Evolutionary conservation across 2,113 vertebrate species (phyloP).

Genomic region (Rhea americana): DNA sequence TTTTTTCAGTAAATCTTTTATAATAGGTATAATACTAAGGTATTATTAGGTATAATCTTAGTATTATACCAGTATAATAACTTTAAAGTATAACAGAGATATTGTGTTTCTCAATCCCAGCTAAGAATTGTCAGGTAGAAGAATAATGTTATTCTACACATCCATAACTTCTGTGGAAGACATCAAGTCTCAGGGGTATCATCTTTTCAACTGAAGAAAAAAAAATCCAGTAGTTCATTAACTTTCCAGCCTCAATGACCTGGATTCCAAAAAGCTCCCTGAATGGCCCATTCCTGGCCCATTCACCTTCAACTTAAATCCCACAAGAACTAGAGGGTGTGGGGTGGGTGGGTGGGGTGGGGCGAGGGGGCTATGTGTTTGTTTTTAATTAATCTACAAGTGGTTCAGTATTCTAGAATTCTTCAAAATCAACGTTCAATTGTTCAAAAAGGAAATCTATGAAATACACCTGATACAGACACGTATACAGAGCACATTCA

Average conservation of each 20-base stretch:
- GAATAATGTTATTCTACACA: not conserved
- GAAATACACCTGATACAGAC: not conserved
- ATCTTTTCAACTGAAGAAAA: not conserved
- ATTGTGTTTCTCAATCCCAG: not conserved
- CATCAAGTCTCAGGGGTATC: not conserved
- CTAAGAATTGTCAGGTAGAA: not conserved
- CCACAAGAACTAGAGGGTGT: not conserved
- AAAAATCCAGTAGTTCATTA: conserved; percentile 14
- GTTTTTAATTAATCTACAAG: not conserved
- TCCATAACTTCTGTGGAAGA: not conserved
- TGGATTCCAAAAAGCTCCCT: conserved; percentile 8
- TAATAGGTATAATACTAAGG: not conserved
- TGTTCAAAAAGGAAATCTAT: not conserved
- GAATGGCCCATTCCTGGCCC: not conserved
- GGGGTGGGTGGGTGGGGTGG: too few relatives aligned
- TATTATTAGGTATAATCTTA: too few relatives aligned
- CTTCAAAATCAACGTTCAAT: not conserved
- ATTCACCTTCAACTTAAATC: not conserved
- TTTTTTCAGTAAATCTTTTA: not conserved
- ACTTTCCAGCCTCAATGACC: not conserved
- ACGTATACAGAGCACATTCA: not conserved
- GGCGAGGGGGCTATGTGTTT: too few relatives aligned
- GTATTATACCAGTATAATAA: not conserved
- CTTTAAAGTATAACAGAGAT: not conserved
- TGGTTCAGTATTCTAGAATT: not conserved